Base-by-base conservation (phyloP, 2,113 vertebrate genomes). In the Chrysemys picta region DNA sequence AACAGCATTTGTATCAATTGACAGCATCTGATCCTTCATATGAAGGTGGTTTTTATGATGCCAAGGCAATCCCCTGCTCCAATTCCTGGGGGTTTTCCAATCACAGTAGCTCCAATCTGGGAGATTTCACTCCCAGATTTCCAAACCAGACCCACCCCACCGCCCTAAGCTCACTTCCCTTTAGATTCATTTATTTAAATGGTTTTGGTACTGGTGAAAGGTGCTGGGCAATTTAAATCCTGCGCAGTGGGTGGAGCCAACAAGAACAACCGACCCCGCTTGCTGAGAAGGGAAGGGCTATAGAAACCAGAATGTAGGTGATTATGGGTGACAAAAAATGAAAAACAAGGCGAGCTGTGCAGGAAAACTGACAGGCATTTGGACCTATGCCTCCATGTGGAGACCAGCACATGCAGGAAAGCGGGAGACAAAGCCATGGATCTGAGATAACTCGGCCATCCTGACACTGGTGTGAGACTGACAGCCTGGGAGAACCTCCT, bases 81-180 rank as follows among this genome's bases (percentile, higher is more conserved):
- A 27, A 47, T 8, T 50, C 29, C 42, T 38, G n/a, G 16, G 22
- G 50, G 79, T 50, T 62, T 56, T 16, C 83, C 31, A 45, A 17
- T 50, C 38, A 38, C 10, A 47, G 47, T 25, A 56, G 9, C 62
- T 75, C 57, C 11, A 59, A 27, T n/a, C 45, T 57, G 10, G 93
- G 65, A 62, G 0, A 0, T 10, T 38, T 22, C 38, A 89, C 53
- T 27, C 79, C 57, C 25, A 2, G 49, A 19, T 2, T 83, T 12
- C 80, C 88, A 86, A 38, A 91, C 62, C 81, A 83, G 17, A n/a
- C 10, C 1, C 53, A 47, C 53, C 38, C 1, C 25, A 47, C 75
- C 4, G 1, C 25, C 38, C 22, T 14, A 47, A 27, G 25, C 6
- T 47, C 10, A 49, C 45, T 38, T 17, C 45, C 82, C 4, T 4